Base-by-base conservation (phyloP, 2,113 vertebrate genomes). In the Hemiprocne comata region DNA sequence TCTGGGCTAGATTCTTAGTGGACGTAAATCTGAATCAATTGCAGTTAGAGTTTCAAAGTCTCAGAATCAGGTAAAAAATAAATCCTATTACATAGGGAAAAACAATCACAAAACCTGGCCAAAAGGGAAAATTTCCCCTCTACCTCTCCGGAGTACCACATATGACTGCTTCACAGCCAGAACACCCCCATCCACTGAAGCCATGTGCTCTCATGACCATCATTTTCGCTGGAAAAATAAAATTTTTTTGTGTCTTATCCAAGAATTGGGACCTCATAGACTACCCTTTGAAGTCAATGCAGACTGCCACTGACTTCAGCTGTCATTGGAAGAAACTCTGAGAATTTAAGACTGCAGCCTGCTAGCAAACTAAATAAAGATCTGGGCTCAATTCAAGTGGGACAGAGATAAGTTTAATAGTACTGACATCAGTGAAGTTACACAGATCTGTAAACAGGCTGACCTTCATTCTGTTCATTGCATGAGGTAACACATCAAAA, bases 401-500 rank as follows among this genome's bases (percentile, higher is more conserved):
- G 55, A 58, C 25, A 54, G 7, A 74, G 58, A 62, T 70, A 60
- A 78, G 60, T 62, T 60, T 64, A 79, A 66, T 60, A 73, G 67
- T 29, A 74, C 8, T 85, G 62, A 54, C 44, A 89, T 44, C 31
- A 62, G 61, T 51, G 40, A 88, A 95, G 38, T 55, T 77, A 48
- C 6, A 34, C 31, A 78, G n/a, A 33, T 34, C 61, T 79, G 20
- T 36, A 84, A 38, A 55, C 29, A 83, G 33, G 53, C 6, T 40
- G 60, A 19, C 36, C 33, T 54, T 89, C 75, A 57, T 48, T 90
- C 73, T 89, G 7, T 72, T 86, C 48, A 13, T 19, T 85, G 60
- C 74, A 55, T 51, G 55, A 85, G 44, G n/a, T 64, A 84, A 81
- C 33, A 64, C 28, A 93, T 61, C 69, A 93, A 94, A 96, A 84